These are phyloP conservation scores for Diplazon laetatorius DNA, from an alignment of 2,888 invertebrate species.

Conservation along the genomic window DNA sequence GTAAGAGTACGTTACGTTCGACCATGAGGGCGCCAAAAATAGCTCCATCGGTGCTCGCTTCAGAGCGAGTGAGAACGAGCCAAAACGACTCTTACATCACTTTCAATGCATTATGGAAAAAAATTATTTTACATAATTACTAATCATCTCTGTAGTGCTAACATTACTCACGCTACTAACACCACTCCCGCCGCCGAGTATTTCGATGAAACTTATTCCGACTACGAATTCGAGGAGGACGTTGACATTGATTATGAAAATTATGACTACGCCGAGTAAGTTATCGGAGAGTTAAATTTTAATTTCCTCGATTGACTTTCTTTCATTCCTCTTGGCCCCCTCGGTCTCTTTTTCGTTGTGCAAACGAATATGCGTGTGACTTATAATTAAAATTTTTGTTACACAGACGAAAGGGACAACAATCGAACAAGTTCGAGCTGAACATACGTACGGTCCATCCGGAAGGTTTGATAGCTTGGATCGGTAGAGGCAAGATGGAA, in stretches of 20 bases:
- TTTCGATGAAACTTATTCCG: slow-evolving; percentile 79
- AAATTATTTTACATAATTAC: no score
- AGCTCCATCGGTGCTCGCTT: no score
- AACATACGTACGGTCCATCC: slow-evolving; percentile 78
- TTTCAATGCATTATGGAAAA: no score
- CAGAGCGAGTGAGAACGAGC: no score
- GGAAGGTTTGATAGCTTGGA: slow-evolving; percentile 80
- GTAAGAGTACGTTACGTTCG: no score
- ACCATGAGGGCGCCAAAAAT: no score
- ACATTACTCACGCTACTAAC: slow-evolving; percentile 81
- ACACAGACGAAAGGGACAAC: slow-evolving; percentile 78
- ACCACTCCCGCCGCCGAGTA: slow-evolving; percentile 77
- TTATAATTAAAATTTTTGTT: neutral
- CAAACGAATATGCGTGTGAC: no score
- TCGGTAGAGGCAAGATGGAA: slow-evolving; percentile 79
- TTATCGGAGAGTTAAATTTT: no score
- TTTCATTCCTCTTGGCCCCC: no score
- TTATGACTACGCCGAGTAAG: slow-evolving; percentile 81
- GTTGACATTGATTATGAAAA: slow-evolving; percentile 79
- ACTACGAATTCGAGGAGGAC: slow-evolving; percentile 80
- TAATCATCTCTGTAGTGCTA: slow-evolving; percentile 74
- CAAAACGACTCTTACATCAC: no score
- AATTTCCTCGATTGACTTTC: no score
- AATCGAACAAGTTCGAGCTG: slow-evolving; percentile 81
- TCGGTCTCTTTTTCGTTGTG: no score